phyloP scores from a whole-genome alignment of 2,113 vertebrate species.

The Nipponia nippon region DNA sequence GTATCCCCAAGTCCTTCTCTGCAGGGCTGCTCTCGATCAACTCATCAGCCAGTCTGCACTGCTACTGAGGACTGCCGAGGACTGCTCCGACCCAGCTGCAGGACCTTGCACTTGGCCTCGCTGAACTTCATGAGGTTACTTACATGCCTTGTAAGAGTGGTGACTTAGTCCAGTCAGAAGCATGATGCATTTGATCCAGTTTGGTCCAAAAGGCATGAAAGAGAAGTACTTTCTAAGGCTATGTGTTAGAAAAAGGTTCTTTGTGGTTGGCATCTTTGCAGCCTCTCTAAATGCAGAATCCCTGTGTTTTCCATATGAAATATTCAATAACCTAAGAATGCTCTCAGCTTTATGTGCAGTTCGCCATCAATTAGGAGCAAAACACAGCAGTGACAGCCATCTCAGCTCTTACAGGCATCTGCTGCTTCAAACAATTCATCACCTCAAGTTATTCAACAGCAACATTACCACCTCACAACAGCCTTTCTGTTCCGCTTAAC shows the following conservation, averaged over 20 bases:
- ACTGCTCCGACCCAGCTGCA: fast-evolving
- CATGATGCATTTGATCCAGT: neutral
- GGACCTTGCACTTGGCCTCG: neutral
- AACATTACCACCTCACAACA: neutral
- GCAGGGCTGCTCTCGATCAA: neutral
- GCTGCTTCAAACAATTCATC: neutral
- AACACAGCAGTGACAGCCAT: neutral
- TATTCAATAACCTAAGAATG: neutral
- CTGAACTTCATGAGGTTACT: too few species aligned
- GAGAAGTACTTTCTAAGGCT: neutral
- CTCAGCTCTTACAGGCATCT: neutral
- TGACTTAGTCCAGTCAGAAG: too few species aligned
- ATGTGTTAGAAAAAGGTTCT: neutral
- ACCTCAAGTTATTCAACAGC: neutral
- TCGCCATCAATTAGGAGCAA: slow-evolving; percentile 22
- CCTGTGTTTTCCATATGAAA: neutral
- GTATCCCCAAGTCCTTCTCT: neutral
- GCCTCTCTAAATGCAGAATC: neutral
- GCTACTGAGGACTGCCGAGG: fast-evolving
- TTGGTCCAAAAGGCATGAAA: neutral
- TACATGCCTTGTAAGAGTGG: fast-evolving
- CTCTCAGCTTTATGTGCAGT: neutral
- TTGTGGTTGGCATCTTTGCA: neutral
- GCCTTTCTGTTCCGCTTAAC: neutral
- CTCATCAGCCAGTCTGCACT: neutral